Percentiles rank a stretch among this genome's conserved stretches.
Evolutionary conservation across 2,113 vertebrate genomes (phyloP).

Genomic region (Bubo scandiacus): DNA sequence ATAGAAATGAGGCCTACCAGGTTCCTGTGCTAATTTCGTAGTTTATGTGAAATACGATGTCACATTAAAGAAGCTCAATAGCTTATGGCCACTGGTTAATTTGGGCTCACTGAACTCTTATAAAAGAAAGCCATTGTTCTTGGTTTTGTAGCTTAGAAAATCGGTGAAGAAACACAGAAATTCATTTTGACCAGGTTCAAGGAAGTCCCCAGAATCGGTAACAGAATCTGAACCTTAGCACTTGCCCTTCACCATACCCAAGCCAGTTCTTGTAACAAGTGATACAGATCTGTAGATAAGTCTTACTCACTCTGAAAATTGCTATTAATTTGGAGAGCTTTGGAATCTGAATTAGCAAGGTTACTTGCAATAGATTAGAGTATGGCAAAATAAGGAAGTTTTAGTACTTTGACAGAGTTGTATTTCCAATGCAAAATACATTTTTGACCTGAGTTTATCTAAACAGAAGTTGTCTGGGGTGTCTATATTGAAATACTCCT

Average conservation of each 20-base stretch:
- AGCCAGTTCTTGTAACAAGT: neutral
- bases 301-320: neutral
- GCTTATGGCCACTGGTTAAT: neutral
- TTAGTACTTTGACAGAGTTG: neutral
- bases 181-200: neutral
- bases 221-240: neutral
- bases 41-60: neutral
- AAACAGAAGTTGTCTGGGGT: neutral
- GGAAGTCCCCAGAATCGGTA: neutral
- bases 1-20: neutral
- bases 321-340: neutral
- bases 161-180: neutral
- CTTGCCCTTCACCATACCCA: neutral
- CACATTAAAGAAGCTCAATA: neutral
- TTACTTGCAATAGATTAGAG: neutral
- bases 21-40: neutral
- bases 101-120: neutral
- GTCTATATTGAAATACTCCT: neutral
- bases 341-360: neutral
- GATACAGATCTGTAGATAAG: neutral
- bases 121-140: neutral
- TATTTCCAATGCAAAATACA: neutral
- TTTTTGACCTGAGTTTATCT: neutral
- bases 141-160: neutral
- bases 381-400: neutral